Evolutionary conservation across 2,888 invertebrate genomes (phyloP).

Genomic region (Drosophila yooni): DNA sequence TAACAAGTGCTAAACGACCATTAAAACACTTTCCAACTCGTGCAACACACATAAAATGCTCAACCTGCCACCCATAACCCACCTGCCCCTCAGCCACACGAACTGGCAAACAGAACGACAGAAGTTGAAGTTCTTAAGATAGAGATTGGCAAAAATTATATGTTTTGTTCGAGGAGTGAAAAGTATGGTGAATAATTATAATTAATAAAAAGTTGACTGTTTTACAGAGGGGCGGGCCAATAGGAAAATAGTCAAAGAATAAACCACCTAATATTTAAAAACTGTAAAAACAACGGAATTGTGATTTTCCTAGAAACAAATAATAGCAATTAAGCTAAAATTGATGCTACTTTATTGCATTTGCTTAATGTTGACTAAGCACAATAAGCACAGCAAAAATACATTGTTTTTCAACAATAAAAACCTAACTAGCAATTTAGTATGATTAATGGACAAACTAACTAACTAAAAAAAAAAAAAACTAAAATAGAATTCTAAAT

Average conservation of each 20-base stretch:
- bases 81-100: constrained; percentile 8
- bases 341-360: background rate
- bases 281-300: background rate
- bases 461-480: background rate
- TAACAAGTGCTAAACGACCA: constrained; percentile 57
- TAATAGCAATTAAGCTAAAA: background rate
- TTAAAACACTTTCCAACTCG: constrained; percentile 35
- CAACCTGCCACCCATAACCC: constrained; percentile 3
- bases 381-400: background rate
- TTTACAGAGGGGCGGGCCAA: background rate
- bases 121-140: constrained; percentile 4
- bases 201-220: background rate
- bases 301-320: background rate
- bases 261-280: background rate
- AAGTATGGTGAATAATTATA: constrained; percentile 4
- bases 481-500: background rate
- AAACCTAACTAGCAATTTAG: background rate
- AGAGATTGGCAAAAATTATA: background rate
- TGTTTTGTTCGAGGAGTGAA: background rate
- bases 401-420: background rate
- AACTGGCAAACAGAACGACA: constrained; percentile 6
- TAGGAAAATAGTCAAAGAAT: background rate
- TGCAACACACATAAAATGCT: constrained; percentile 38
- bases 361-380: background rate
- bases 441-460: background rate